Evolutionary conservation across 2,888 invertebrate species (phyloP).

Genomic region (Dicyrtoma fusca): DNA sequence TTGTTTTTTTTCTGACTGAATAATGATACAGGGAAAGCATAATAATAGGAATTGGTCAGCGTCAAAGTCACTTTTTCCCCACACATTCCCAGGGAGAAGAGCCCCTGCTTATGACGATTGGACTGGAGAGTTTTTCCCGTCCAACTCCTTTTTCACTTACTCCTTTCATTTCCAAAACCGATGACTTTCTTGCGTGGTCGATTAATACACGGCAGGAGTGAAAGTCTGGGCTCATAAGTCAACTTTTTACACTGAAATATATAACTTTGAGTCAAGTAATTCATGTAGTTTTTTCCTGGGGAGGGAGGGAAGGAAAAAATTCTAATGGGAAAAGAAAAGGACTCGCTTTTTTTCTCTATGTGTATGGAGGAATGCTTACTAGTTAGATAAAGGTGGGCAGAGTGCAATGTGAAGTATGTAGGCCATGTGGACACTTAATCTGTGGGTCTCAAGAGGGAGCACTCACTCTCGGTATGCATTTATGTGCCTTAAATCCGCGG

Average conservation of each 20-base stretch:
- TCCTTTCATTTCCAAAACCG: constrained; percentile 27
- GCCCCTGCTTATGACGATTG: neutral
- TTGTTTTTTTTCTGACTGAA: constrained; percentile 11
- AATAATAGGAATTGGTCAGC: constrained; percentile 32
- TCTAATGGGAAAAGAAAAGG: too few species aligned
- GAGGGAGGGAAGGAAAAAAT: too few species aligned
- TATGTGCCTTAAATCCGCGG: neutral
- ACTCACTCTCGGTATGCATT: too few species aligned
- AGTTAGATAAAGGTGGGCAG: neutral
- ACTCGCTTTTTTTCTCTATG: neutral
- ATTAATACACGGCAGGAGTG: constrained; percentile 48
- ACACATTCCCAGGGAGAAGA: constrained; percentile 13
- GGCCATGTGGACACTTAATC: too few species aligned
- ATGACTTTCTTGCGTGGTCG: constrained; percentile 56
- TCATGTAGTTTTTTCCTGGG: constrained; percentile 1
- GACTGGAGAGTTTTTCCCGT: constrained; percentile 34
- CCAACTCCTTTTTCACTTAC: constrained; percentile 37
- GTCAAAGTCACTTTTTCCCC: constrained; percentile 29
- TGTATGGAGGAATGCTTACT: neutral
- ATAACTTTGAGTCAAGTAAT: constrained; percentile 7
- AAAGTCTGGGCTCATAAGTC: constrained; percentile 15
- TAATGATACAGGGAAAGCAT: constrained; percentile 10
- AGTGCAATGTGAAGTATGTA: neutral
- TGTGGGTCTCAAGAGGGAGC: neutral
- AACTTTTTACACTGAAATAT: constrained; percentile 10